phyloP scores from a whole-genome alignment of 2,113 vertebrate species.

The Etheostoma spectabile region DNA sequence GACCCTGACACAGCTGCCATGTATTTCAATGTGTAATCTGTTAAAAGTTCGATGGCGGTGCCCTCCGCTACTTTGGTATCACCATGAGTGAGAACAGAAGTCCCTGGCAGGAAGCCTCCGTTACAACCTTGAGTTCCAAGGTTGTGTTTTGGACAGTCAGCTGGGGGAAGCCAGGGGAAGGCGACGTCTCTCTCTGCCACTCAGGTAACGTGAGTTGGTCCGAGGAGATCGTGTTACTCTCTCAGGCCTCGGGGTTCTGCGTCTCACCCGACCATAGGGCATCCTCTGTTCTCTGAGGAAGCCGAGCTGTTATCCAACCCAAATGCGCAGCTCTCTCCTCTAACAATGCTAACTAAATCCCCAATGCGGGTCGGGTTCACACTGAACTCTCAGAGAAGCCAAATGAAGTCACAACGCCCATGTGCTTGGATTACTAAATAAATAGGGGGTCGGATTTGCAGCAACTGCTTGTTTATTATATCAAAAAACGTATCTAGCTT shows the following conservation, averaged over 20 bases:
- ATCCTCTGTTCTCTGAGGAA: constrained; percentile 74
- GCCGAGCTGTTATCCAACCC: constrained; percentile 70
- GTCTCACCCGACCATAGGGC: constrained; percentile 70
- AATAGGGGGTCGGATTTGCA: constrained; percentile 12
- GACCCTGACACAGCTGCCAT: constrained; percentile 65
- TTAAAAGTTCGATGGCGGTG: constrained; percentile 74
- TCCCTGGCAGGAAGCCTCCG: constrained; percentile 64
- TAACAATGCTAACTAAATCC: constrained; percentile 71
- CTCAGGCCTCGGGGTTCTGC: constrained; percentile 47
- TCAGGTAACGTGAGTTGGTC: constrained; percentile 45
- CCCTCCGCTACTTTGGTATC: constrained; percentile 45
- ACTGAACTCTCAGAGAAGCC: constrained; percentile 47
- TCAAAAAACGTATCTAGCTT: not conserved
- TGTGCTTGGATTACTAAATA: constrained; percentile 37
- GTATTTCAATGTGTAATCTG: constrained; percentile 28
- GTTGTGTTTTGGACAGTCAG: constrained; percentile 64
- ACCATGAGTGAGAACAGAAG: constrained; percentile 57
- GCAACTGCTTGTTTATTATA: not conserved
- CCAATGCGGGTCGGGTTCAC: constrained; percentile 68
- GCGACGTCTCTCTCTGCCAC: constrained; percentile 56
- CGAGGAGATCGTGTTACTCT: constrained; percentile 70
- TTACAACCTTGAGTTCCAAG: constrained; percentile 61
- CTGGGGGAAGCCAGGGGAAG: constrained; percentile 61
- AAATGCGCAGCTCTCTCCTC: constrained; percentile 42
- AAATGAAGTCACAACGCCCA: constrained; percentile 42